phyloP scores from a whole-genome alignment of 2,797 vertebrate genomes.

The Muscicapa comitata region DNA sequence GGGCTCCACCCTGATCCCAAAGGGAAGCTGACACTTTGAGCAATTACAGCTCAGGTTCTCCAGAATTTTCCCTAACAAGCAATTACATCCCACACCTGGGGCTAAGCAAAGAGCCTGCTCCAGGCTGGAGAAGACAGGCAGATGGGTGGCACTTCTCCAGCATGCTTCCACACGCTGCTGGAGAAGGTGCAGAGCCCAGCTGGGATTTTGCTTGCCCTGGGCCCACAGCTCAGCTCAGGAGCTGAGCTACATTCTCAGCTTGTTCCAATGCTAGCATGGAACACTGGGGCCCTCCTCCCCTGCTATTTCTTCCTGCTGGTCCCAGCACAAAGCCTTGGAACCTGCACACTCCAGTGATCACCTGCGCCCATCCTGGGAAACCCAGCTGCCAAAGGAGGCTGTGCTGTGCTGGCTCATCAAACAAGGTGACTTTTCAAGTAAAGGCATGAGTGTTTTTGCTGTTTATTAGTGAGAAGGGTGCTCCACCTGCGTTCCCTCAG shows the following conservation, averaged over 20 bases:
- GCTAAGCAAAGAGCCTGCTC: background rate
- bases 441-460: background rate
- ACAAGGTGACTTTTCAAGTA: background rate
- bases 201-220: background rate
- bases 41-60: background rate
- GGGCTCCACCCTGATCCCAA: background rate
- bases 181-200: background rate
- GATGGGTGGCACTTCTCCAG: background rate
- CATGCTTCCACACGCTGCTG: background rate
- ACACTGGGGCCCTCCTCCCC: background rate
- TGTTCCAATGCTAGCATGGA: fast-evolving
- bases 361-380: background rate
- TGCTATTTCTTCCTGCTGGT: background rate
- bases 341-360: background rate
- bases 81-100: background rate
- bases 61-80: background rate
- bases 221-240: background rate
- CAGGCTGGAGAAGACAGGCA: background rate
- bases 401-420: background rate
- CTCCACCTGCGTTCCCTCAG: background rate
- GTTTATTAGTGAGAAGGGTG: background rate
- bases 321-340: background rate
- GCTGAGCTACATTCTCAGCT: background rate
- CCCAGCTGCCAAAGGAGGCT: background rate
- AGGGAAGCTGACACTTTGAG: background rate